These are phyloP conservation scores for Plodia interpunctella DNA, from an alignment of 1,140 invertebrate genomes.

Conservation along the genomic window DNA sequence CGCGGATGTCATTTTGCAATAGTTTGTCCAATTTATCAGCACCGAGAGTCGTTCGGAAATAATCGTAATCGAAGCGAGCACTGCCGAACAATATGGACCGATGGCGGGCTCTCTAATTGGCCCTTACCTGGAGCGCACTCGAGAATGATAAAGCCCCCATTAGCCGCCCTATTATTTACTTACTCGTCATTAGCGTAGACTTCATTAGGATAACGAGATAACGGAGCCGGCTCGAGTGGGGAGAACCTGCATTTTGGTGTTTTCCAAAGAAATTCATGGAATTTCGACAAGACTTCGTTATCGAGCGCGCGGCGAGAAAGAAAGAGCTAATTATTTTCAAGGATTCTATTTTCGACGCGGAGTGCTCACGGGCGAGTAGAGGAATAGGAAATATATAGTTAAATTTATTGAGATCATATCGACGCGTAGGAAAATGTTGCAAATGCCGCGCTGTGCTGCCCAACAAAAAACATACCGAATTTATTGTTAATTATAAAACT, in stretches of 20 bases:
- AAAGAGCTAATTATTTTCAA: conserved; percentile 61
- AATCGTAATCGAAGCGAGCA: conserved; percentile 74
- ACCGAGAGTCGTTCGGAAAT: conserved; percentile 67
- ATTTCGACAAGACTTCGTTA: conserved; percentile 36
- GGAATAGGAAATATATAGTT: conserved; percentile 11
- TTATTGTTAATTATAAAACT: conserved; percentile 77
- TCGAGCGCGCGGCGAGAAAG: conserved; percentile 33
- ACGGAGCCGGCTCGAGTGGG: conserved; percentile 63
- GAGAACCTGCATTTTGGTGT: conserved; percentile 52
- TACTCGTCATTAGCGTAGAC: conserved; percentile 77
- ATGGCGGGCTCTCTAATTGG: conserved; percentile 75
- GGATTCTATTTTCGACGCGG: conserved; percentile 20
- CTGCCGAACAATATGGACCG: conserved; percentile 73
- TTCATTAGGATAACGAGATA: conserved; percentile 77
- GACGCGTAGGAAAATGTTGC: conserved; percentile 45
- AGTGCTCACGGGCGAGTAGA: neutral
- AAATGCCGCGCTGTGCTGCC: conserved; percentile 24
- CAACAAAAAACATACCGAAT: conserved; percentile 71
- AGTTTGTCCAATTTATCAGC: conserved; percentile 76
- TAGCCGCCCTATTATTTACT: conserved; percentile 77
- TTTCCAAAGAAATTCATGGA: conserved; percentile 57
- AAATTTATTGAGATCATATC: conserved; percentile 59
- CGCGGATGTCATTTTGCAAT: conserved; percentile 68
- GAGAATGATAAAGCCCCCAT: conserved; percentile 76
- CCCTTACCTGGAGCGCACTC: conserved; percentile 76